Base-by-base conservation (phyloP, 37 sponge, comb jelly and placozoan species). In the Corticium candelabrum region DNA sequence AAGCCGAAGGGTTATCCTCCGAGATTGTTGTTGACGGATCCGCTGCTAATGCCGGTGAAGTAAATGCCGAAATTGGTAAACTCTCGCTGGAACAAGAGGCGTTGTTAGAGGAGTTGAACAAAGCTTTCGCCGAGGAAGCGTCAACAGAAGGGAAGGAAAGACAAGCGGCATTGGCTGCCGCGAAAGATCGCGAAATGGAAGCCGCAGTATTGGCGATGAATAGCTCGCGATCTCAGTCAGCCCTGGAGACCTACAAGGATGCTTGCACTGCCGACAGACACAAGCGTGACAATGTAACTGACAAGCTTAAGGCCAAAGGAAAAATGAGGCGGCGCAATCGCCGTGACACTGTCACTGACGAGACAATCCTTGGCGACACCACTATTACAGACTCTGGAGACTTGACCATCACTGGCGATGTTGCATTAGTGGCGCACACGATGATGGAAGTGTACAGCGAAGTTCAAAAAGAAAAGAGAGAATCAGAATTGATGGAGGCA, bases 71-170 rank as follows among this genome's bases (percentile, higher is more conserved):
- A 50, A 11, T 50, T 21, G 62, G 21, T 72, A 15, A 21, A n/a
- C 74, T 72, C 21, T 72, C 74, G 74, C 15, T 72, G 15, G 74
- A 72, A 72, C 74, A 72, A 27, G n/a, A 72, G 21, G 74, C 33
- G 37, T 27, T 72, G 21, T 27, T 72, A 27, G 74, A 11, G 21
- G 74, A 72, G 21, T 27, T 72, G 37, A 27, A 32, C 11, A 29
- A 32, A 72, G 74, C 74, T 36, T 72, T 36, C 37, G 74, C 74
- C 37, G 21, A 15, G 37, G 74, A 72, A 72, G 15, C 21, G 37
- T 29, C 74, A 15, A 27, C 21, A 27, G 74, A 72, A 29, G 37
- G 33, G 29, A 11, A 27, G 15, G n/a, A 15, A 72, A 15, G 37
- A 27, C 11, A 27, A 27, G 74, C 74, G 15, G 74, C 11, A 32